Conservation (phyloP, 2,797 vertebrate species). For the Arrhamphus sclerolepis region DNA sequence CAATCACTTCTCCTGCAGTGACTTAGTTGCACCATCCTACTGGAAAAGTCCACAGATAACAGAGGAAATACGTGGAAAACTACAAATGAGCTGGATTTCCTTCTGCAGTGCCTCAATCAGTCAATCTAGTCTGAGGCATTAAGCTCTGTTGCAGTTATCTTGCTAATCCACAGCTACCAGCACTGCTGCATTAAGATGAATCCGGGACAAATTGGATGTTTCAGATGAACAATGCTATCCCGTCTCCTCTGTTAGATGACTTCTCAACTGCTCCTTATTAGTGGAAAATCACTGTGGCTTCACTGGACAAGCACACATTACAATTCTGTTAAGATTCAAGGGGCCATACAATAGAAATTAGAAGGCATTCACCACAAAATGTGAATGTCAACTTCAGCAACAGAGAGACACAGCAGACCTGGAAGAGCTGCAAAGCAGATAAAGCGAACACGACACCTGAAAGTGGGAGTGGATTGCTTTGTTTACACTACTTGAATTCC, state of each 20-base stretch:
- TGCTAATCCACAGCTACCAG: conserved; percentile 67
- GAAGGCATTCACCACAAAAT: conserved; percentile 33
- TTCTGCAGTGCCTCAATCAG: conserved; percentile 61
- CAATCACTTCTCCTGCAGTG: too few relatives aligned
- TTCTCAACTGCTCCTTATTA: conserved; percentile 73
- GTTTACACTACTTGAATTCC: too few relatives aligned
- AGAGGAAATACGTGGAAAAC: conserved; percentile 24
- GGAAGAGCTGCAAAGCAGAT: conserved; percentile 23
- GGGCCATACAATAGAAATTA: conserved; percentile 40
- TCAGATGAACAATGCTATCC: conserved; percentile 57
- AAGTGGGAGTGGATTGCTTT: conserved; percentile 3
- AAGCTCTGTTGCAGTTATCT: conserved; percentile 51
- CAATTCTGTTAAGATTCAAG: conserved; percentile 49
- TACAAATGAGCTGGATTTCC: conserved; percentile 52
- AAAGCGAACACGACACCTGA: conserved; percentile 28
- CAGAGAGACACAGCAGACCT: conserved; percentile 15
- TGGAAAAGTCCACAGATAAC: conserved; percentile 16
- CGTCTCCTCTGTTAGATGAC: conserved; percentile 60
- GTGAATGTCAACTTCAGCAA: conserved; percentile 42
- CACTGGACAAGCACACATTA: conserved; percentile 57
- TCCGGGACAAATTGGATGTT: conserved; percentile 71
- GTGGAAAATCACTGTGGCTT: conserved; percentile 56
- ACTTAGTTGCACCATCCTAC: neutral
- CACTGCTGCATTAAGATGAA: conserved; percentile 62
- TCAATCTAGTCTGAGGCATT: conserved; percentile 52